A percentile compares a stretch with the other conserved stretches of the same genome.
These are phyloP conservation scores for Lacanobia oleracea DNA, from an alignment of 2,888 invertebrate genomes.

Conservation along the genomic window DNA sequence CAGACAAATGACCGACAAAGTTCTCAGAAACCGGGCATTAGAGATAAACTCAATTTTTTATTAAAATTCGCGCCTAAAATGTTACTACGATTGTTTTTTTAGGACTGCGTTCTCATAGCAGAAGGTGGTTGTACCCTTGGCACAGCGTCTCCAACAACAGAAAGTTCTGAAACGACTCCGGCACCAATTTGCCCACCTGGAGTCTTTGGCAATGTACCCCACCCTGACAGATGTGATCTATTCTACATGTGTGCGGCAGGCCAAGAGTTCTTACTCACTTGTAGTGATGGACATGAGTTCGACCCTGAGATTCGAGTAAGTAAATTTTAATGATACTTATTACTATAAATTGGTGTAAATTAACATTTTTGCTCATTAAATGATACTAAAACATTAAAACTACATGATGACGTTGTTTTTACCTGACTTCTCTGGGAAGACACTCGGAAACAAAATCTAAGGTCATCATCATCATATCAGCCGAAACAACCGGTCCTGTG, in stretches of 20 bases:
- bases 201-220: constrained; percentile 65
- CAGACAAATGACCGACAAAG: too few relatives aligned
- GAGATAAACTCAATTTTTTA: too few relatives aligned
- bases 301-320: constrained; percentile 46
- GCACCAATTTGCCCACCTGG: constrained; percentile 62
- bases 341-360: not conserved
- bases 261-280: constrained; percentile 58
- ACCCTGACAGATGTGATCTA: constrained; percentile 66
- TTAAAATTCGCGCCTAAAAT: too few relatives aligned
- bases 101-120: constrained; percentile 14
- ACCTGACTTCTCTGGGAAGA: too few relatives aligned
- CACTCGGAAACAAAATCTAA: too few relatives aligned
- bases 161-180: not conserved
- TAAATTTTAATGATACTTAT: not conserved
- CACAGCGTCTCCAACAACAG: not conserved
- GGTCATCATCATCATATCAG: too few relatives aligned
- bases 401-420: too few relatives aligned
- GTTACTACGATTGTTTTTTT: not conserved
- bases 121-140: constrained; percentile 31
- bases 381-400: too few relatives aligned
- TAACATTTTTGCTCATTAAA: too few relatives aligned
- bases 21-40: too few relatives aligned
- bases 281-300: constrained; percentile 68
- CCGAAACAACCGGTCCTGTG: too few relatives aligned
- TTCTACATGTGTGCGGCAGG: constrained; percentile 69